Percentiles rank a stretch among this genome's conserved stretches.
These are phyloP conservation scores for Fulmarus glacialis DNA, from an alignment of 2,113 vertebrate species.

Conservation along the genomic window DNA sequence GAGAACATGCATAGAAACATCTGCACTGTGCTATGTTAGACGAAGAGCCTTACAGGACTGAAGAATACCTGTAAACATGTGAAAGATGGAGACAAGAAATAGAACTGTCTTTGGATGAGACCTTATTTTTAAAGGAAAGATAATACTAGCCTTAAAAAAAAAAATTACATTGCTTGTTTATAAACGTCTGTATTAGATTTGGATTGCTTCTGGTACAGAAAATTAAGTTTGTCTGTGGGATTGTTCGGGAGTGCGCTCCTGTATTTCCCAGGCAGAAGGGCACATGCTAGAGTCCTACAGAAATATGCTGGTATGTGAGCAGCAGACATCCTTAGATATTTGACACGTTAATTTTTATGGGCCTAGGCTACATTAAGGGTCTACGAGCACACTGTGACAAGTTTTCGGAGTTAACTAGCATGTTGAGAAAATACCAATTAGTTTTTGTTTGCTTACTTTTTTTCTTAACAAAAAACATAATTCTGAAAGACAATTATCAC, in stretches of 20 bases:
- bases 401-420: neutral
- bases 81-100: neutral
- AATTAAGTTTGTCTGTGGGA: neutral
- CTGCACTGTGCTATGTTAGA: neutral
- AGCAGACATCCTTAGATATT: neutral
- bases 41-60: neutral
- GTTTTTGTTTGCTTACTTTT: neutral
- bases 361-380: fast-evolving
- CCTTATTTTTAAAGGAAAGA: neutral
- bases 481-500: neutral
- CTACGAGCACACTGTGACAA: neutral
- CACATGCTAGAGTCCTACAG: fast-evolving
- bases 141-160: neutral
- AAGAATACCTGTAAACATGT: neutral
- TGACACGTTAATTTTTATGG: neutral
- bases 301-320: neutral
- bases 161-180: neutral
- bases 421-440: neutral
- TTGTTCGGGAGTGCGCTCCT: neutral
- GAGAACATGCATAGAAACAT: neutral
- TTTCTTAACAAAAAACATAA: neutral
- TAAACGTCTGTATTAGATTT: neutral
- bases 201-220: neutral
- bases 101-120: neutral
- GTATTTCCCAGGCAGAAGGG: neutral